These are phyloP conservation scores for Eupsilia transversa DNA, from an alignment of 2,888 invertebrate species.

Conservation along the genomic window DNA sequence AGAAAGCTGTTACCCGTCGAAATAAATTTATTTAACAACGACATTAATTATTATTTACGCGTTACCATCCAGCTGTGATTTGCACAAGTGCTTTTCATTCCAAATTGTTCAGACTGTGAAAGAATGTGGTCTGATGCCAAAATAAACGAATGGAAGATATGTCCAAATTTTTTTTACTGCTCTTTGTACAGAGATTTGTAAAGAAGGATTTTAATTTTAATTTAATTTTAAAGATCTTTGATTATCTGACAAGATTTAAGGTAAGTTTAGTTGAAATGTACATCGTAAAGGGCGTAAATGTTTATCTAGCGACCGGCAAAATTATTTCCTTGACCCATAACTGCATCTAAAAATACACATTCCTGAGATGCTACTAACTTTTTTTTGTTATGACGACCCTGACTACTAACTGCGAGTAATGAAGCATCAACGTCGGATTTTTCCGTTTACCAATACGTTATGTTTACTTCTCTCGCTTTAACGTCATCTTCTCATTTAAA, in stretches of 20 bases:
- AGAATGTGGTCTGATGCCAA: slow-evolving; percentile 60
- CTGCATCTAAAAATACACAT: slow-evolving; percentile 45
- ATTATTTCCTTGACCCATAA: slow-evolving; percentile 62
- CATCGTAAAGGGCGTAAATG: slow-evolving; percentile 33
- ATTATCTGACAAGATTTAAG: slow-evolving; percentile 14
- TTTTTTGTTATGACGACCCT: slow-evolving; percentile 50
- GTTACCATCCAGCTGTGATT: slow-evolving; percentile 53
- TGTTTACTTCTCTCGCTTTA: slow-evolving; percentile 58
- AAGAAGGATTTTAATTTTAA: slow-evolving; percentile 49
- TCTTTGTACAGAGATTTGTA: slow-evolving; percentile 19
- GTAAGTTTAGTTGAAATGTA: slow-evolving; percentile 15
- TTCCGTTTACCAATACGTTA: slow-evolving; percentile 58
- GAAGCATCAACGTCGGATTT: slow-evolving; percentile 52
- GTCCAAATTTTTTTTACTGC: slow-evolving; percentile 31
- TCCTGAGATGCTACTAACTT: slow-evolving; percentile 32
- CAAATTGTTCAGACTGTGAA: slow-evolving; percentile 41
- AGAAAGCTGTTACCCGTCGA: slow-evolving; percentile 43
- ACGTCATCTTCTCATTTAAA: slow-evolving; percentile 58
- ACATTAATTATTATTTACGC: slow-evolving; percentile 62
- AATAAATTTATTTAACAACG: slow-evolving; percentile 58
- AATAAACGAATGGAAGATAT: slow-evolving; percentile 30
- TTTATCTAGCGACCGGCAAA: slow-evolving; percentile 36
- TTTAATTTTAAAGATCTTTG: slow-evolving; percentile 38
- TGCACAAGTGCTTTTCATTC: slow-evolving; percentile 56
- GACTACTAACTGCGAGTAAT: slow-evolving; percentile 36